Evolutionary conservation across 2,113 vertebrate species (phyloP).

Genomic region (Xyliphius kryptos): DNA sequence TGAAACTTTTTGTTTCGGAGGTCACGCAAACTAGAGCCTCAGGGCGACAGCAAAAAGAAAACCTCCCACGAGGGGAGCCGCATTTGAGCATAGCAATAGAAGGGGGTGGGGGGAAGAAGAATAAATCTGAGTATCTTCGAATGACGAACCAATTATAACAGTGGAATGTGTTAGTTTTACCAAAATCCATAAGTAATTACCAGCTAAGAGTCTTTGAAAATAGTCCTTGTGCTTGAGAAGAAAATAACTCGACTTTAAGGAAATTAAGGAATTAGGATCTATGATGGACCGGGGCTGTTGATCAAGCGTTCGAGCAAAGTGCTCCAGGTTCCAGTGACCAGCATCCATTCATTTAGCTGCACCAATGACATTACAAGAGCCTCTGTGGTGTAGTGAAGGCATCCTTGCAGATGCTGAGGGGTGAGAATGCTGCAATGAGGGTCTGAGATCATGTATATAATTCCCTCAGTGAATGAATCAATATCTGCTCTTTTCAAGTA

Average conservation of each 20-base stretch:
- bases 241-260: no score
- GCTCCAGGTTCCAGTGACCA: background rate
- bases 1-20: constrained; percentile 2
- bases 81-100: constrained; percentile 26
- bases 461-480: background rate
- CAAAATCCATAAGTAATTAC: no score
- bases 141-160: no score
- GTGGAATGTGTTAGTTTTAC: no score
- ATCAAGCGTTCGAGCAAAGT: background rate
- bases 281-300: no score
- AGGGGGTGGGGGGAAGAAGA: constrained; percentile 4
- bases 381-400: background rate
- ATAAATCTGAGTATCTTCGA: background rate
- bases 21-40: constrained; percentile 18
- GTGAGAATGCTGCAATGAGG: background rate
- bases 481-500: constrained; percentile 6
- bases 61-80: constrained; percentile 7
- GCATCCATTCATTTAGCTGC: constrained; percentile 15
- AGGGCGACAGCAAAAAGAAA: constrained; percentile 8
- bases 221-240: no score
- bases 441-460: constrained; percentile 8
- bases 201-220: no score
- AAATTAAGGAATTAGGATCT: no score
- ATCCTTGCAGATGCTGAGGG: constrained; percentile 5
- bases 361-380: constrained; percentile 7